Conservation (phyloP, 1,140 invertebrate genomes). For the Bradynema listronoti region DNA sequence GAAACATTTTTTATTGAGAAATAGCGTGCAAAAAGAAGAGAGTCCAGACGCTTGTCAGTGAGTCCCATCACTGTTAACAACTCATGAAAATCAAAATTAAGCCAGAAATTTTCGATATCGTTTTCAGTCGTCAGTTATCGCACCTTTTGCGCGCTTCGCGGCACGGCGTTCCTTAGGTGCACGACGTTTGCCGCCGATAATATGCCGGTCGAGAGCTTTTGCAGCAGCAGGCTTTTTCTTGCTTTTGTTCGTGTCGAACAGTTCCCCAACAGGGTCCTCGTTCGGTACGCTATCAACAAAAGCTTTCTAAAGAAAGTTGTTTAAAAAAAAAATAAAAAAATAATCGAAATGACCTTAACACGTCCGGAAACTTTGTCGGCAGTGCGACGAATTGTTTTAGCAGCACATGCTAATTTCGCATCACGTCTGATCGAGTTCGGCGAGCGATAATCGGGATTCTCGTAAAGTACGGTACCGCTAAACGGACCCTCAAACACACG, state of each 20-base stretch:
- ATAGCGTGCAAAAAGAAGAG: no score
- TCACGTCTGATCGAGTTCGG: conserved; percentile 64
- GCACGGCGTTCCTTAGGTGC: no score
- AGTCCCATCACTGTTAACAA: no score
- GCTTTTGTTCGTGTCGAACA: conserved; percentile 29
- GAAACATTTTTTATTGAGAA: no score
- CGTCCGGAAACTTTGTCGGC: conserved; percentile 22
- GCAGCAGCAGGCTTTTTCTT: neutral
- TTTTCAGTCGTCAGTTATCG: no score
- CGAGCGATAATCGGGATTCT: conserved; percentile 83
- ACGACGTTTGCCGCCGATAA: no score
- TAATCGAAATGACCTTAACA: conserved; percentile 30
- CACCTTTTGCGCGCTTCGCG: no score
- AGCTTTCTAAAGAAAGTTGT: no score
- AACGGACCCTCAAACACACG: conserved; percentile 89
- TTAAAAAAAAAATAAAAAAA: no score
- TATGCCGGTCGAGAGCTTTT: neutral
- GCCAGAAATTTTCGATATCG: no score
- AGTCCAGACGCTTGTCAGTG: no score
- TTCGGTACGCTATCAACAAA: conserved; percentile 5
- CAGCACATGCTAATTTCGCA: conserved; percentile 30
- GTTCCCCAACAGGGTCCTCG: conserved; percentile 31
- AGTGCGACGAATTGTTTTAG: conserved; percentile 13
- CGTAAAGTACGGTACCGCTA: conserved; percentile 80
- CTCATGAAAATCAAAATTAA: no score